These are phyloP conservation scores for Verasper variegatus DNA, from an alignment of 2,113 vertebrate genomes.

Conservation along the genomic window DNA sequence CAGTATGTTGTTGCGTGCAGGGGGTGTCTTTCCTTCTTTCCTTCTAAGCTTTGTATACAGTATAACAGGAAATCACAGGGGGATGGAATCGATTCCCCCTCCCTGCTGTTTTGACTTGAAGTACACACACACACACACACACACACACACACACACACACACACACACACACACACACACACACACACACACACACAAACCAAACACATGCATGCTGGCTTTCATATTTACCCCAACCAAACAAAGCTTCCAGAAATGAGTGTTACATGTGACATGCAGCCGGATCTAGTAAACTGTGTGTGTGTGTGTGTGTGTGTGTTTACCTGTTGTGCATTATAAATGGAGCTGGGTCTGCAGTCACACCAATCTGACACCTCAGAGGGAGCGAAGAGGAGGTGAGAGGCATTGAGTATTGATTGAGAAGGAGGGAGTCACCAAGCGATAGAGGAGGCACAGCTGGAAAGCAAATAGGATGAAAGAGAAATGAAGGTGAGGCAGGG, in stretches of 20 bases:
- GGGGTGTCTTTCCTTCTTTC: slow-evolving; percentile 44
- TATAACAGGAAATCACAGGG: slow-evolving; percentile 56
- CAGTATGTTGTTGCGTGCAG: slow-evolving; percentile 49
- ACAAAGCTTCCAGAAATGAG: slow-evolving; percentile 27
- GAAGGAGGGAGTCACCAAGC: slow-evolving; percentile 13
- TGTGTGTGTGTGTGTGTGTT: slow-evolving; percentile 17
- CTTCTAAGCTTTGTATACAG: slow-evolving; percentile 47
- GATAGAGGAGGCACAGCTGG: slow-evolving; percentile 23
- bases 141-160: slow-evolving; percentile 36
- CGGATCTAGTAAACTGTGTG: too few species aligned
- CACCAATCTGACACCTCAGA: slow-evolving; percentile 53
- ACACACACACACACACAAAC: slow-evolving; percentile 21
- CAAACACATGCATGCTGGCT: background rate
- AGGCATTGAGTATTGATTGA: slow-evolving; percentile 49
- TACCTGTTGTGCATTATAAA: slow-evolving; percentile 42
- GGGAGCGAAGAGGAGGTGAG: slow-evolving; percentile 13
- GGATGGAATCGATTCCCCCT: slow-evolving; percentile 69
- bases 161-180: slow-evolving; percentile 28
- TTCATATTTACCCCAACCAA: slow-evolving; percentile 32
- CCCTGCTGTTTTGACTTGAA: slow-evolving; percentile 49
- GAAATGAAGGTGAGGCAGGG: slow-evolving; percentile 11
- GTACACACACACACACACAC: slow-evolving; percentile 20
- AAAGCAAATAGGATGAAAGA: slow-evolving; percentile 29
- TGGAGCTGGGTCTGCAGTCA: slow-evolving; percentile 16
- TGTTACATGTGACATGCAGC: background rate